Base-by-base conservation (phyloP, 2,888 invertebrate species). In the Monoplex corrugatus region DNA sequence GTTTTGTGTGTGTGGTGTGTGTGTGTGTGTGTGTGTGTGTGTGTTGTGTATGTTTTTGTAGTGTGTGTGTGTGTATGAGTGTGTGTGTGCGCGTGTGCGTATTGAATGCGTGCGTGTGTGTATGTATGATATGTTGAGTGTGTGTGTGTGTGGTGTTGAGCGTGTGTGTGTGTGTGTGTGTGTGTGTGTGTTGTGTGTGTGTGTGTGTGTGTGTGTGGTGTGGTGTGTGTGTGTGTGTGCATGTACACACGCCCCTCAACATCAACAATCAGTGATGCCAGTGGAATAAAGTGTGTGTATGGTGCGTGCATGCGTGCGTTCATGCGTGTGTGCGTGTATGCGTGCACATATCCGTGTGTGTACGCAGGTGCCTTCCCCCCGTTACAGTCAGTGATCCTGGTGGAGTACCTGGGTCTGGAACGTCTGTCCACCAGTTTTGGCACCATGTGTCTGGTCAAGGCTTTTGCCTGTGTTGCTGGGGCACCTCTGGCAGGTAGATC, bases 391-490 rank as follows among this genome's bases (percentile, higher is more conserved):
- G 82, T 91, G 23, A 87, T 91, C 57, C 85, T 91, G 40, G 89
- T 89, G 50, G 86, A 91, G 84, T 88, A 91, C 82, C 89, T 91
- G 87, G 91, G 91, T 28, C 40, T 91, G 32, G 85, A 68, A 2
- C 87, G 89, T n/a, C 85, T 91, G 72, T 89, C 89, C 23, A 89
- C 91, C n/a, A 89, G 87, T n/a, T 91, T 91, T 57, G 91, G 91
- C 32, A 89, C 88, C 57, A 85, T 91, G 45, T 89, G 84, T 35
- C 80, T 89, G 23, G 43, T 91, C 43, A 91, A 91, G 75, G 91
- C 89, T 28, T 44, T 89, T 2, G 89, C 89, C 80, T 86, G 85
- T 5, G 68, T 87, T 6, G 50, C 87, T 3, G 91, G 91, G 35
- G 87, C 91, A 19, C 91, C 91, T 6, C 28, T 91, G 85, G 91